These are phyloP conservation scores for Volucella inflata DNA, from an alignment of 2,888 invertebrate species.

Conservation along the genomic window DNA sequence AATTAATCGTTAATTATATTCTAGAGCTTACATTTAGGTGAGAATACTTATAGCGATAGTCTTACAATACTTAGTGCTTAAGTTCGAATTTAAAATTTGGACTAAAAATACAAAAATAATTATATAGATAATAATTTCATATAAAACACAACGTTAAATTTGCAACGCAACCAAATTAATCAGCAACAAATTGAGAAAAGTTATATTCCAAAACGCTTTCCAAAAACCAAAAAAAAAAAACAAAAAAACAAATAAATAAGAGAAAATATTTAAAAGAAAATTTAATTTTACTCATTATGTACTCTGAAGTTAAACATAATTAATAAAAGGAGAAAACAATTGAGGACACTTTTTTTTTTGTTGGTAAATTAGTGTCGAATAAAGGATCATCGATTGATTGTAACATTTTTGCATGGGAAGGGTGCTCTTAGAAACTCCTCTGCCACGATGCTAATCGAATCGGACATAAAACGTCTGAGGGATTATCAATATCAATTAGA, in stretches of 20 bases:
- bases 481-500: no score
- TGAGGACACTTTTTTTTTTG: conserved; percentile 3
- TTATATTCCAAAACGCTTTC: conserved; percentile 57
- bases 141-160: background rate
- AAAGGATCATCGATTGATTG: no score
- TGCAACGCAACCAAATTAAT: no score
- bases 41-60: conserved; percentile 37
- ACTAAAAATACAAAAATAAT: no score
- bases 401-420: no score
- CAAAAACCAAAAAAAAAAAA: conserved; percentile 27
- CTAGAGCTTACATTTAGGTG: conserved; percentile 51
- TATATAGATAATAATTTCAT: conserved; percentile 20
- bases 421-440: no score
- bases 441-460: no score
- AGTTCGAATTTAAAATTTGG: conserved; percentile 27
- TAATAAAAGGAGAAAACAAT: conserved; percentile 47
- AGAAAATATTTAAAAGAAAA: conserved; percentile 24
- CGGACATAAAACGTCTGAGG: no score
- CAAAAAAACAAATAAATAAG: conserved; percentile 30
- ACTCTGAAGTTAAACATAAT: conserved; percentile 67
- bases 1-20: conserved; percentile 42
- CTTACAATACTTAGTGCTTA: conserved; percentile 53
- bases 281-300: conserved; percentile 64
- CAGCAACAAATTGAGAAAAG: conserved; percentile 13
- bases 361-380: no score